Evolutionary conservation across 2,113 vertebrate species (phyloP).

Genomic region (Sclerurus mexicanus): DNA sequence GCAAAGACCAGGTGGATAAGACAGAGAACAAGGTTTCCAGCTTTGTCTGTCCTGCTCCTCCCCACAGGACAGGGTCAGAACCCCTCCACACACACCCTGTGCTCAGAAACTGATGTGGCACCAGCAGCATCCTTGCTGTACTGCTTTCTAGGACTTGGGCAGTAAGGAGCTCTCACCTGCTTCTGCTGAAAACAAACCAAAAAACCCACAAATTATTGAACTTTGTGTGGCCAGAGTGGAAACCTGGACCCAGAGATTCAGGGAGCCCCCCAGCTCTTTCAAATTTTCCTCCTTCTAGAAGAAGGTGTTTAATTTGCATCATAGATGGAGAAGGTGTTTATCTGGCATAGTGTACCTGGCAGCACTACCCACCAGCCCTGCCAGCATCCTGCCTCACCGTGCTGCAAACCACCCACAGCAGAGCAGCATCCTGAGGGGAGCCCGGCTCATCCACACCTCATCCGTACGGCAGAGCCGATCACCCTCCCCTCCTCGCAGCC

Average conservation of each 20-base stretch:
- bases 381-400: not conserved
- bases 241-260: not conserved
- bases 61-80: not conserved
- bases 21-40: not conserved
- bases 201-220: not conserved
- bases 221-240: not conserved
- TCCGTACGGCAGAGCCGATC: fast-evolving
- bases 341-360: fast-evolving
- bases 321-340: not conserved
- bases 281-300: not conserved
- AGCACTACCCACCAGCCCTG: not conserved
- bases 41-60: not conserved
- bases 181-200: not conserved
- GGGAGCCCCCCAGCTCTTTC: too few relatives aligned
- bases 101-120: not conserved
- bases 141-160: not conserved
- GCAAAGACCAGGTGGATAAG: not conserved
- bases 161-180: not conserved
- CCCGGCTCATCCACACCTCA: not conserved
- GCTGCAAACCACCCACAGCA: not conserved
- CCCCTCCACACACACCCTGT: not conserved
- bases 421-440: not conserved
- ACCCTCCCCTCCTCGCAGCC: fast-evolving
- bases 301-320: not conserved
- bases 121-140: not conserved